Evolutionary conservation across 2,113 vertebrate genomes (phyloP).

Genomic region (Aix galericulata): DNA sequence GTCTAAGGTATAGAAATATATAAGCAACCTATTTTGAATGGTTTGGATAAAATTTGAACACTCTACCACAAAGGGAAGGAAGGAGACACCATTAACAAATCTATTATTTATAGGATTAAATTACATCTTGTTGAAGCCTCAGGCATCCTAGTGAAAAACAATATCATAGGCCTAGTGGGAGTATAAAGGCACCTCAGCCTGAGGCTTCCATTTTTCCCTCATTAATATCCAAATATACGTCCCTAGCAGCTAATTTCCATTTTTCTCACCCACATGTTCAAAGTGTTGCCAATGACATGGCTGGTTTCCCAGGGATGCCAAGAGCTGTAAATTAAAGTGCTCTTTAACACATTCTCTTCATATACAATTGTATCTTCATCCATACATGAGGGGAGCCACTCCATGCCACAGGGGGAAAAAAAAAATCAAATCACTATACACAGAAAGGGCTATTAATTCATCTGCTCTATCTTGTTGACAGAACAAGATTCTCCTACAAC

Average conservation of each 20-base stretch:
- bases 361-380: not conserved
- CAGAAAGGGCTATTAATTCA: not conserved
- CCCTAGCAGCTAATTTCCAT: not conserved
- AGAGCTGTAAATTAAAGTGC: not conserved
- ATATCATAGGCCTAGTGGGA: not conserved
- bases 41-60: not conserved
- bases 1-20: not conserved
- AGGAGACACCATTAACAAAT: not conserved
- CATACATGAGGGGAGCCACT: not conserved
- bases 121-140: not conserved
- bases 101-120: not conserved
- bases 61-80: not conserved
- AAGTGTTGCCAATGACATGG: not conserved
- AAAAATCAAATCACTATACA: not conserved
- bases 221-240: not conserved
- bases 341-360: not conserved
- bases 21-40: not conserved
- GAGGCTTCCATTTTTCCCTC: not conserved
- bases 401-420: not conserved
- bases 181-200: not conserved
- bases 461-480: not conserved
- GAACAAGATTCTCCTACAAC: not conserved
- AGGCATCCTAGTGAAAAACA: not conserved
- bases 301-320: not conserved
- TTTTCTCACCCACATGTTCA: not conserved